Base-by-base conservation (phyloP, 30 jellyfish, hydroid and myxozoan species). In the Hydractinia symbiolongicarpus region DNA sequence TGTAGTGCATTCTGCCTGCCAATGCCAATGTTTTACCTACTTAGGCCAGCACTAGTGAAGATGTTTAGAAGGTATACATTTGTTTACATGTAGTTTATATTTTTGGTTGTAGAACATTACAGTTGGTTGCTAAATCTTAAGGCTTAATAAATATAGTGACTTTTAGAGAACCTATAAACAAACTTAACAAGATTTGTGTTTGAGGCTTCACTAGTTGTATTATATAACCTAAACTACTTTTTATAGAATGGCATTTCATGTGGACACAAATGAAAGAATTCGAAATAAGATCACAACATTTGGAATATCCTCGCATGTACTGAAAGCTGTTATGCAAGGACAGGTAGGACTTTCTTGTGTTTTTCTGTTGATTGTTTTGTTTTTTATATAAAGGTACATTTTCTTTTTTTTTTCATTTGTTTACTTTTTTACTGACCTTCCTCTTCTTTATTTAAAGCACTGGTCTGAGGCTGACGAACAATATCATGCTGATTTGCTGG, bases 241-340 rank as follows among this genome's bases (percentile, higher is more conserved):
- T 81, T 72, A n/a, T 67, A 94, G 99, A 68, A 77, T 87, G 96
- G 99, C 99, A 55, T 94, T 94, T 79, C 95, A 94, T 84, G 86
- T 79, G n/a, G 68, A 75, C 49, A 69, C 83, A 9, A 74, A 72
- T 10, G 79, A 72, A 52, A 64, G 55, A 40, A 44, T 64, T 8
- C 54, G 61, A 9, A 50, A 54, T 6, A 68, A 71, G 52, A 71
- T 40, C 6, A 44, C 91, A 13, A 82, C 95, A 69, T 88, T 94
- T 77, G 56, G 89, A 20, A 61, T 94, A 16, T 88, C 99, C 49
- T 87, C 99, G 67, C 83, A 61, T 73, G 94, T 83, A n/a, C 75
- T 94, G 55, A 79, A 82, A 68, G 89, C 96, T 13, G 86, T 94
- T 79, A 94, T 94, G 99, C 96, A 94, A 70, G 99, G 99, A 58